Base-by-base conservation (phyloP, 2,888 invertebrate genomes). In the Clunio marinus region DNA sequence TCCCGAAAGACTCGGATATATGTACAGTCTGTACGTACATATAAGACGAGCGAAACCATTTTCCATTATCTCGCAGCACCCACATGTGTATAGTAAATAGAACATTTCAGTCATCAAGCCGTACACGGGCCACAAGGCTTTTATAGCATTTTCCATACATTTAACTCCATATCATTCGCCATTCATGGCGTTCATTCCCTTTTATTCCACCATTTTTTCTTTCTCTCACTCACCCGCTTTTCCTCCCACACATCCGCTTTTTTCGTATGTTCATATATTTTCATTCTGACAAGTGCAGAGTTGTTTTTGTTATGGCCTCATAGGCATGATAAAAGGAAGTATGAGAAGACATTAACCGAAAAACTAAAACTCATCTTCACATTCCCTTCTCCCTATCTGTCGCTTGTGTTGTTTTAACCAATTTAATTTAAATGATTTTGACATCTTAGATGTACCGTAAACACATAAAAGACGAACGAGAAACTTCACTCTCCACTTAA, bases 111-210 rank as follows among this genome's bases (percentile, higher is more conserved):
- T n/a, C 22, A 4, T 51, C 20, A 20, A 20, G 8, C 45, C 45
- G 13, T 45, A 15, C 20, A 22, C 22, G 60, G 63, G 46, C 63
- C 46, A 63, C 25, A 63, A n/a, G 63, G 63, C 63, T 63, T 63
- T 63, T 46, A 63, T 63, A 37, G 63, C 15, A 25, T 17, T 63
- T 63, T 28, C 46, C 63, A 63, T 63, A 27, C 45, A 46, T 46
- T 46, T 63, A 63, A 24, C 57, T 15, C n/a, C n/a, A n/a, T n/a
- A n/a, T n/a, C 57, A 10, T 57, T 27, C 57, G 25, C 17, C 28
- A 57, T 57, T 25, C 57, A 24, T 57, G 20, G 4, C 15, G n/a
- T n/a, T 15, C 45, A 45, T 45, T n/a, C 15, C 45, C 4, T n/a
- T 10, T 45, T 5, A 24, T 10, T 15, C 3, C 57, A 8, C 57